A percentile compares a stretch with the other conserved stretches of the same genome.
Evolutionary conservation across 2,797 vertebrate genomes (phyloP).

Genomic region (Halcyon leucocephala): DNA sequence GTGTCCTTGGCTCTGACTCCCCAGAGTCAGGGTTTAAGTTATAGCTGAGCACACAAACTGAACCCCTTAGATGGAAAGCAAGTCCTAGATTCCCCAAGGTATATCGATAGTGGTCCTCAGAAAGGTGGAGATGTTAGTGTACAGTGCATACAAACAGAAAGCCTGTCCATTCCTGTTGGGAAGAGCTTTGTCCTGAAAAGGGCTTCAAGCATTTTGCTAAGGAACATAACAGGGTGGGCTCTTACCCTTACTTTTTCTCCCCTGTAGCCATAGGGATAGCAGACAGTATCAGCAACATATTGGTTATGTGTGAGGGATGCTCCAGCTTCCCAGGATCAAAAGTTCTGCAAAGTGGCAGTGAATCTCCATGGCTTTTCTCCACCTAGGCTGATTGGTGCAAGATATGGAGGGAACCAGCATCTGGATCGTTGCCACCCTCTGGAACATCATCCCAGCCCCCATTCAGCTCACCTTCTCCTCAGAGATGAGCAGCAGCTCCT

Average conservation of each 20-base stretch:
- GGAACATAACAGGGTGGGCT: neutral
- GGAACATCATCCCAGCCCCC: neutral
- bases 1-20: neutral
- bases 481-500: neutral
- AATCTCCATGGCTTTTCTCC: neutral
- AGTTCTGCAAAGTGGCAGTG: neutral
- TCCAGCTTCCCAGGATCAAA: neutral
- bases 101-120: neutral
- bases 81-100: neutral
- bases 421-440: neutral
- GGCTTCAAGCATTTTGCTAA: neutral
- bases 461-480: neutral
- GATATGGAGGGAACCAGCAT: neutral
- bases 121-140: neutral
- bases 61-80: neutral
- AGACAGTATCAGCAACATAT: neutral
- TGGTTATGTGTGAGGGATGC: neutral
- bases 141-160: neutral
- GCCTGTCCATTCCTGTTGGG: neutral
- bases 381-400: neutral
- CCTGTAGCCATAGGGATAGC: neutral
- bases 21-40: neutral
- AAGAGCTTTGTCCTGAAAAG: neutral
- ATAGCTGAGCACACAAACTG: neutral
- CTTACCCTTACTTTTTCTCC: neutral